phyloP scores from a whole-genome alignment of 2,113 vertebrate species.

The Odocoileus virginianus region DNA sequence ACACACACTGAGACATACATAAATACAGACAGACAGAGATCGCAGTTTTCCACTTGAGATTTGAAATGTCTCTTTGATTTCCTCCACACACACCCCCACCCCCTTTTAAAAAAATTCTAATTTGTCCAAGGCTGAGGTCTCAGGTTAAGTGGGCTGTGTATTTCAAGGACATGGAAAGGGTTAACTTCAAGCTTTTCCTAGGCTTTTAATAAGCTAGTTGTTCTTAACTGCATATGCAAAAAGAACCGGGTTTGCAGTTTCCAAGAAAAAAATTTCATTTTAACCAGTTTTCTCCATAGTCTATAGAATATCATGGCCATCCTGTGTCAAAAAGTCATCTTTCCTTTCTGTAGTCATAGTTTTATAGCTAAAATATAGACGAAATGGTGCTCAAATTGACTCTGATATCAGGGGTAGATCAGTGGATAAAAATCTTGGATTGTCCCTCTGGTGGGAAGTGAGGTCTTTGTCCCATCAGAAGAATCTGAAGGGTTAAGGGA shows the following conservation, averaged over 20 bases:
- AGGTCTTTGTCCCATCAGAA: background rate
- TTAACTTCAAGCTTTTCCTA: background rate
- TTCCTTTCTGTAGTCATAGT: background rate
- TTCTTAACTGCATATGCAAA: no score
- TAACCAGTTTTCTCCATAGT: no score
- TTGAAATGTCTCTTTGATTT: background rate
- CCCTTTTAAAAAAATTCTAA: background rate
- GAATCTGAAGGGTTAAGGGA: background rate
- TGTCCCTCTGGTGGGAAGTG: background rate
- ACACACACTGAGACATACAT: background rate
- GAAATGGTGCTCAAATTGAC: background rate
- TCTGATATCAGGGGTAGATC: background rate
- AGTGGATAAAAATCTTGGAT: background rate
- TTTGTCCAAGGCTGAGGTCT: background rate
- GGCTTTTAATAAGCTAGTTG: background rate
- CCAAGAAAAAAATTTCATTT: no score
- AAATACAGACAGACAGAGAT: background rate
- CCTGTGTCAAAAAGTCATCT: no score
- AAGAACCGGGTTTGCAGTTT: no score
- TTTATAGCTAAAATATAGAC: background rate
- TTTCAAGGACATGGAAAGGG: background rate
- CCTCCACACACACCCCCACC: fast-evolving
- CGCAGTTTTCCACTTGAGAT: background rate
- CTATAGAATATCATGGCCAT: no score
- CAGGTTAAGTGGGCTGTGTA: background rate